Evolutionary conservation across 2,888 invertebrate genomes (phyloP).

Genomic region (Torymus texanus): DNA sequence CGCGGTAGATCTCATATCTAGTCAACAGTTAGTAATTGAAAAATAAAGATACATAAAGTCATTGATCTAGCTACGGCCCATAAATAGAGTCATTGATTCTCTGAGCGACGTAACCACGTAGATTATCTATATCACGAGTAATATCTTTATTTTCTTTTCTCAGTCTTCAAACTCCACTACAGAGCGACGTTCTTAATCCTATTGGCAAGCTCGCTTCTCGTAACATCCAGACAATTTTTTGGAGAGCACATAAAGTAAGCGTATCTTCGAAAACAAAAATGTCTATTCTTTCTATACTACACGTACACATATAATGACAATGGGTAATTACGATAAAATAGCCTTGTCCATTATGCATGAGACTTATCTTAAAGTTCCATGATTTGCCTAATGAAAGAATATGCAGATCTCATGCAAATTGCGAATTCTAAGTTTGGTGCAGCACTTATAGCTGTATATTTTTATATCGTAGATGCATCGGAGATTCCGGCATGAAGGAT

Average conservation of each 20-base stretch:
- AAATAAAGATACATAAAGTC: no score
- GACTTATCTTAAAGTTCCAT: neutral
- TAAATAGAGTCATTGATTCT: no score
- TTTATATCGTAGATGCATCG: conserved; percentile 79
- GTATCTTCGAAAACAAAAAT: neutral
- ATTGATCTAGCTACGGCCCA: no score
- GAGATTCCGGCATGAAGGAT: conserved; percentile 79
- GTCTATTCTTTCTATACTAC: no score
- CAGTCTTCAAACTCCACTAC: conserved; percentile 89
- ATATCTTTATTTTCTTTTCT: neutral
- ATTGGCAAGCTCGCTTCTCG: conserved; percentile 86
- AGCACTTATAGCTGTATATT: neutral
- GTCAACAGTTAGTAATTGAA: no score
- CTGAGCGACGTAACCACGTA: no score
- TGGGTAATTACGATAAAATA: no score
- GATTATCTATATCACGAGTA: no score
- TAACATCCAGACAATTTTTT: conserved; percentile 91
- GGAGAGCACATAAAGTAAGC: conserved; percentile 90
- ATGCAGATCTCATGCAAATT: neutral
- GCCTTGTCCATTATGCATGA: conserved; percentile 15
- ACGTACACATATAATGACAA: no score
- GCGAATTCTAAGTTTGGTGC: neutral
- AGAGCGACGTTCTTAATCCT: conserved; percentile 87
- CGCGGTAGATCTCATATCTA: no score
- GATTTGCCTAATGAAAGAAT: conserved; percentile 1